phyloP scores from a whole-genome alignment of 2,113 vertebrate genomes.

The Mastomys natalensis region DNA sequence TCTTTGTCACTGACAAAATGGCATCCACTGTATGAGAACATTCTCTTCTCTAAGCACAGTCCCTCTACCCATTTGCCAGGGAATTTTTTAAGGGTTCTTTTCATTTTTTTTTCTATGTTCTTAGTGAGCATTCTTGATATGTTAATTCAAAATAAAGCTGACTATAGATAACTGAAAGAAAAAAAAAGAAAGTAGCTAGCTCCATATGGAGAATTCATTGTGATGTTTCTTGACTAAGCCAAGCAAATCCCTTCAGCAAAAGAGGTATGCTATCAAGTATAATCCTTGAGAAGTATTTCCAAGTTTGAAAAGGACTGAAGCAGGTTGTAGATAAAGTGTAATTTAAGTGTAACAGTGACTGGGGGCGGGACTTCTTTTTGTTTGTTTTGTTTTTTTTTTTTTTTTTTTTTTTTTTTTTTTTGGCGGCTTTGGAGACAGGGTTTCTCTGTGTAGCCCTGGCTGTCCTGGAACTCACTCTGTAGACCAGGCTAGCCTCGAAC shows the following conservation, averaged over 20 bases:
- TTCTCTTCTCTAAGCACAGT: neutral
- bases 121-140: neutral
- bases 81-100: neutral
- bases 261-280: neutral
- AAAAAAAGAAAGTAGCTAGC: neutral
- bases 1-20: neutral
- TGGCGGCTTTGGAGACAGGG: too few relatives aligned
- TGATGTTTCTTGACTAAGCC: neutral
- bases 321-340: neutral
- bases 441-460: too few relatives aligned
- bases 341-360: neutral
- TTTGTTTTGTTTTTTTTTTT: too few relatives aligned
- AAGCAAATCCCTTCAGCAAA: neutral
- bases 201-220: neutral
- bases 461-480: too few relatives aligned
- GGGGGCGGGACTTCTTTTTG: too few relatives aligned
- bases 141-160: neutral
- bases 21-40: neutral
- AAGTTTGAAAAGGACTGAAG: conserved; percentile 44
- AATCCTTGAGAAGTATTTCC: conserved; percentile 42
- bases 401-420: too few relatives aligned
- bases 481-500: too few relatives aligned
- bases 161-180: neutral
- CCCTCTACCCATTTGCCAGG: neutral
- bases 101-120: neutral